Base-by-base conservation (phyloP, 2,888 invertebrate genomes). In the Octonoba sinensis region DNA sequence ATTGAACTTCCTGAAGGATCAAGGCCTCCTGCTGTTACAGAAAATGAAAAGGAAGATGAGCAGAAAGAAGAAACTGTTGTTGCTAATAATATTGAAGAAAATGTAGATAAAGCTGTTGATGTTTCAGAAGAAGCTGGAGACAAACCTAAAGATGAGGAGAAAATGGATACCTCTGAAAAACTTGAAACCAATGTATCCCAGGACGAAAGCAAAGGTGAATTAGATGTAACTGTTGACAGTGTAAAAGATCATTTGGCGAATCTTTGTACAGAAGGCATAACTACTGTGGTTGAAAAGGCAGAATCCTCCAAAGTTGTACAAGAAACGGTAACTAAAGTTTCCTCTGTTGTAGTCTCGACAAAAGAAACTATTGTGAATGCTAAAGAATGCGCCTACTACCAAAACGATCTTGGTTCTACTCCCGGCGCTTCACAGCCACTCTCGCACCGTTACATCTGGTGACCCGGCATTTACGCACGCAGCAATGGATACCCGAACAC, bases 221-320 rank as follows among this genome's bases (percentile, higher is more conserved):
- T 85, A 27, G 84, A 85, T 56, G 82, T 85, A 44, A 85, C 85
- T 36, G 81, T 85, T 24, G 85, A 85, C 65, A 85, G 85, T 77
- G 82, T 85, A 18, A 85, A 76, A 69, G 84, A 85, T 56, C 85
- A 85, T 46, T 46, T 85, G 36, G 71, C 70, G 84, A 75, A 49
- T 24, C 13, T 71, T 8, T 36, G 56, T 44, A 57, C 51, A 15
- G 84, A 82, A 20, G 76, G 66, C 12, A 13, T 82, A n/a, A 77
- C 82, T 13, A 74, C 71, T n/a, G 62, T 82, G 13, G 20, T 78
- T 3, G 84, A 84, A 46, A 84, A 81, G 22, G 82, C 67, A 4
- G 84, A 84, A 62, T 78, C 83, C 1, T 71, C 73, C 3, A 79
- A 76, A 56, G 76, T 81, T n/a, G 72, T 83, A 4, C 78, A 75